These are phyloP conservation scores for Epinephelus cyanopodus DNA, from an alignment of 2,113 vertebrate species.

Conservation along the genomic window DNA sequence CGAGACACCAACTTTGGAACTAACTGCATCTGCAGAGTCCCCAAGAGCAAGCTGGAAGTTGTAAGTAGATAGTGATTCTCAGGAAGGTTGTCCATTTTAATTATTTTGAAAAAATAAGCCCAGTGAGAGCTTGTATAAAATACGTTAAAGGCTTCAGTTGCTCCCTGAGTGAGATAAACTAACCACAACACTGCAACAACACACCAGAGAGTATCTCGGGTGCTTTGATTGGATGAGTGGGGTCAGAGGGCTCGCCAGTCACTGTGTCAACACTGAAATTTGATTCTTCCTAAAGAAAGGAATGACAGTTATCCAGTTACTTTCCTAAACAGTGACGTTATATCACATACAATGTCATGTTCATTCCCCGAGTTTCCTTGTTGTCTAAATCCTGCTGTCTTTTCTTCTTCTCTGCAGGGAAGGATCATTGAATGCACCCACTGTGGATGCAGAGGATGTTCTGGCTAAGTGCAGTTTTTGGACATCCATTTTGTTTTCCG, in stretches of 20 bases:
- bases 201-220: not conserved
- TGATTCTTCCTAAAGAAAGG: not conserved
- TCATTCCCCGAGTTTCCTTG: not conserved
- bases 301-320: not conserved
- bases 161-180: too few relatives aligned
- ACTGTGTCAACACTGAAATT: not conserved
- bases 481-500: constrained; percentile 22
- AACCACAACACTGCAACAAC: too few relatives aligned
- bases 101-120: not conserved
- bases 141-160: not conserved
- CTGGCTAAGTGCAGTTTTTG: constrained; percentile 85
- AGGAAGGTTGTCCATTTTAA: not conserved
- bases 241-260: not conserved
- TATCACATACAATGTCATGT: not conserved
- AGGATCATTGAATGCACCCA: constrained; percentile 98
- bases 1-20: constrained; percentile 98
- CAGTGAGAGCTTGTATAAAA: not conserved
- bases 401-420: constrained; percentile 83
- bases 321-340: not conserved
- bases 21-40: constrained; percentile 98
- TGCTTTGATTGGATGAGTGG: not conserved
- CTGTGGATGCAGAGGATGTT: constrained; percentile 97
- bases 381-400: not conserved
- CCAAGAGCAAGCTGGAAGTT: constrained; percentile 98
- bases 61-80: constrained; percentile 80